phyloP scores from a whole-genome alignment of 1,140 invertebrate genomes.

The Belonocnema kinseyi region DNA sequence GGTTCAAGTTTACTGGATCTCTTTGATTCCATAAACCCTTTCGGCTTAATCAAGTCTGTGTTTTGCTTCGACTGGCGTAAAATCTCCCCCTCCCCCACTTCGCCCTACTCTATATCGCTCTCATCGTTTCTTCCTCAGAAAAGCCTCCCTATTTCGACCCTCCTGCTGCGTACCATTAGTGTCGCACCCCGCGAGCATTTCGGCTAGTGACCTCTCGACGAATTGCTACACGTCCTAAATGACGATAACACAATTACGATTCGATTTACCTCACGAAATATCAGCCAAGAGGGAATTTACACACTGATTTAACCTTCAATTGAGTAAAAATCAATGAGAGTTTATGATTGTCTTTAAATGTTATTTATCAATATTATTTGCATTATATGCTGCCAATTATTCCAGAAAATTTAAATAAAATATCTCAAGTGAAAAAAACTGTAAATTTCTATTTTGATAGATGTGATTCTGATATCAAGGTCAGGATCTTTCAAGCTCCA shows the following conservation, averaged over 20 bases:
- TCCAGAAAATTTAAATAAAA: no score
- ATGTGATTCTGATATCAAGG: no score
- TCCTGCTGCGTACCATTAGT: constrained; percentile 62
- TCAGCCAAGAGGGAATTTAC: constrained; percentile 24
- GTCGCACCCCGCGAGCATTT: constrained; percentile 51
- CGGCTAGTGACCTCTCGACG: constrained; percentile 62
- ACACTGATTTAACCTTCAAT: constrained; percentile 11
- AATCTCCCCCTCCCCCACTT: constrained; percentile 16
- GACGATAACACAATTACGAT: constrained; percentile 28
- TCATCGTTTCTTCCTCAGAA: constrained; percentile 25
- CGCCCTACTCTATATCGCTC: neutral
- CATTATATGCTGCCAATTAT: no score
- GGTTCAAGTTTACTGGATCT: constrained; percentile 67
- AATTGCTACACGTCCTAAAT: constrained; percentile 40
- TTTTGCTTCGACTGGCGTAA: constrained; percentile 52
- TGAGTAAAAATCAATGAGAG: neutral
- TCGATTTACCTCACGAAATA: constrained; percentile 24
- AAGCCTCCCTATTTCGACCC: constrained; percentile 52
- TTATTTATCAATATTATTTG: no score
- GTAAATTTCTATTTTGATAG: no score
- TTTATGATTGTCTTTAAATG: no score
- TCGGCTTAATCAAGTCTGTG: constrained; percentile 63
- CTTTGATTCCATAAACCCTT: constrained; percentile 68
- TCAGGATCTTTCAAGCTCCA: no score
- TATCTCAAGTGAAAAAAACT: no score